Conservation (phyloP, 92 coral and sea anemone genomes). For the Anthopleura xanthogrammica region DNA sequence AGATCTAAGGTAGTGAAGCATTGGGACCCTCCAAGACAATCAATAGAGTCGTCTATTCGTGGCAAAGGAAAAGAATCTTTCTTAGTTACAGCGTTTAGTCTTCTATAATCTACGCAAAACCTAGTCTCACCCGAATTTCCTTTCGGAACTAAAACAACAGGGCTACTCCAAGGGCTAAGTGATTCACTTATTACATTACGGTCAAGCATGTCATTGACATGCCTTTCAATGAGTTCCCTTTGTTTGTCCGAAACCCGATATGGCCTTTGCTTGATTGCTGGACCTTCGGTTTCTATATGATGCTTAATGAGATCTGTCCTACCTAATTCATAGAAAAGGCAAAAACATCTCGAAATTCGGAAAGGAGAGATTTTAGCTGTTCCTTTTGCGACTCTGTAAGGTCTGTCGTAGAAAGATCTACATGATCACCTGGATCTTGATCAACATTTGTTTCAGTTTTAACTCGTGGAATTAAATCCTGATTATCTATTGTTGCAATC, state of each 20-base stretch:
- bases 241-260: conserved; percentile 39
- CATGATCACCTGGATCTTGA: neutral
- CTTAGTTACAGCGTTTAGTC: conserved; percentile 38
- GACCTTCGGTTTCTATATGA: conserved; percentile 32
- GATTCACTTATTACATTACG: neutral
- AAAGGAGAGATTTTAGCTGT: conserved; percentile 11
- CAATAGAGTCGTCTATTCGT: conserved; percentile 21
- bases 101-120: neutral
- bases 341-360: conserved; percentile 41
- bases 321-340: conserved; percentile 40
- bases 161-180: conserved; percentile 7
- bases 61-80: conserved; percentile 47
- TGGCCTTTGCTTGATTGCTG: conserved; percentile 43
- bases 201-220: conserved; percentile 31
- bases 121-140: conserved; percentile 30
- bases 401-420: conserved; percentile 9
- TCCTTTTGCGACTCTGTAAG: conserved; percentile 13
- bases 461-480: neutral
- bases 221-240: neutral
- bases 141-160: conserved; percentile 16
- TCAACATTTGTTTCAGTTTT: neutral
- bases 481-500: neutral
- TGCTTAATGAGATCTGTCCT: conserved; percentile 39
- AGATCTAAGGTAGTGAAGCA: conserved; percentile 34
- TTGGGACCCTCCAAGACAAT: conserved; percentile 14